Evolutionary conservation across 2,888 invertebrate genomes (phyloP).

Genomic region (Lasioglossum oenotherae): DNA sequence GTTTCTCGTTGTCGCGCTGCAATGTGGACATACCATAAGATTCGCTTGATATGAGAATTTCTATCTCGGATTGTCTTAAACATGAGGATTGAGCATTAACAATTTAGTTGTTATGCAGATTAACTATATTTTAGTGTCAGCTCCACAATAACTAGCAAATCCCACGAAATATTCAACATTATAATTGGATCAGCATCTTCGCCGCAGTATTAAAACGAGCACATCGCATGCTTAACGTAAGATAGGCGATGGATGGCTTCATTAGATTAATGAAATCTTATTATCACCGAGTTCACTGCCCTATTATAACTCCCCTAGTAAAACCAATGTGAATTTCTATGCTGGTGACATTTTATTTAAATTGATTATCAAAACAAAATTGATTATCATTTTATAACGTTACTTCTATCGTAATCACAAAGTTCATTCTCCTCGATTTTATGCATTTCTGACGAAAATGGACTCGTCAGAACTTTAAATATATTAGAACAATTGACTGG

Average conservation of each 20-base stretch:
- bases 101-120: no score
- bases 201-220: slow-evolving; percentile 19
- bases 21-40: not conserved
- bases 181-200: not conserved
- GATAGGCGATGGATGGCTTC: not conserved
- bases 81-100: not conserved
- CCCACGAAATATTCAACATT: not conserved
- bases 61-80: not conserved
- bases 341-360: not conserved
- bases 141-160: not conserved
- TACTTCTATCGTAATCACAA: not conserved
- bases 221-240: slow-evolving; percentile 1
- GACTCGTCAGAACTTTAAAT: not conserved
- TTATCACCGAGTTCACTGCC: slow-evolving; percentile 6
- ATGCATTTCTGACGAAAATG: not conserved
- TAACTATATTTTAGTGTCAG: no score
- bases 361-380: no score
- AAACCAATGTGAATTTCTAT: not conserved
- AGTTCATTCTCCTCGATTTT: not conserved
- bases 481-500: not conserved
- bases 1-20: not conserved
- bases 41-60: not conserved
- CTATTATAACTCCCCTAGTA: no score
- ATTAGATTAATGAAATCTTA: slow-evolving; percentile 37
- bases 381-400: no score